Evolutionary conservation across 2,797 vertebrate species (phyloP), one percentile per base, ranked within the genome.

Genomic region (Distichodus sexfasciatus): DNA sequence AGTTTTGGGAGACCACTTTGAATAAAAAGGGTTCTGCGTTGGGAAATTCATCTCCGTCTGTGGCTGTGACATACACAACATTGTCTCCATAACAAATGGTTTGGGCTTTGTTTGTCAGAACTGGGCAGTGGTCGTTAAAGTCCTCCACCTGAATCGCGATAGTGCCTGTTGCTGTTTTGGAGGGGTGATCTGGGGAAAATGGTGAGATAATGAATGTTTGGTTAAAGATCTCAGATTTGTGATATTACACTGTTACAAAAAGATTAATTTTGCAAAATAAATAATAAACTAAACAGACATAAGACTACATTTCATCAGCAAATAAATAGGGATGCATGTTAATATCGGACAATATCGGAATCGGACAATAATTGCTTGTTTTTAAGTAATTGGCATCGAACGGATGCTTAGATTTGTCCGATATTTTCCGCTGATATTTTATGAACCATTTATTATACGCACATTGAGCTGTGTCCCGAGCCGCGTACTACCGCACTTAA

Each of bases 51-150:
- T 98, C 96, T 21, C 43, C 2, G 63, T 99, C 96, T 4, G 2
- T 3, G 0, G 94, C 96, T 0, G 93, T 94, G 76, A 90, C 80
- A 1, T 91, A 89, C 76, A 98, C 68, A 3, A 76, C 84, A 0
- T 75, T 79, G 0, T 84, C 40, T 0, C 87, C 64, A 0, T 82
- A 66, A 72, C 96, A 98, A 70, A 94, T 33, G 0, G 38, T 92
- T n/a, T 81, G 87, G 8, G 36, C 36, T 1, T 79, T 82, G 12
- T 82, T 29, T 10, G 82, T 83, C 63, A 98, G 81, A 11, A 40
- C n/a, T 0, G 97, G 97, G 66, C 95, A 96, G 72, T 98, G 84
- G 85, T 98, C 95, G 54, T 98, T 99, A 33, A 74, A 80, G 83
- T 98, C 94, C 71, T 89, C 64, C 43, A 99, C 91, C 1, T 86